Percentiles rank a stretch among this genome's conserved stretches.
These are phyloP conservation scores for Strigamia crassipes DNA, from an alignment of 2,888 invertebrate genomes.

Conservation along the genomic window DNA sequence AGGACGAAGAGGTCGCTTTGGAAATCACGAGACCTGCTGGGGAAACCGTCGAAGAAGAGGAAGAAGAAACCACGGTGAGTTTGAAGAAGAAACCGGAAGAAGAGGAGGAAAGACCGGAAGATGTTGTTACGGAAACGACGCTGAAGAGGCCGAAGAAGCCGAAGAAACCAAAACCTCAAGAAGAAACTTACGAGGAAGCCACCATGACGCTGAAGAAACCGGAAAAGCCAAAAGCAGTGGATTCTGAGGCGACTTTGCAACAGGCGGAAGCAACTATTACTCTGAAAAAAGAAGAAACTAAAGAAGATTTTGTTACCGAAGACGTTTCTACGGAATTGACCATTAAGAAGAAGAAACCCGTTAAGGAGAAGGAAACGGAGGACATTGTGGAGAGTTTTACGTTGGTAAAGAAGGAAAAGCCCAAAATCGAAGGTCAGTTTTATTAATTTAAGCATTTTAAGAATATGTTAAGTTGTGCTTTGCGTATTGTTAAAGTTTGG, in stretches of 20 bases:
- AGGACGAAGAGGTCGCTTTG: conserved; percentile 40
- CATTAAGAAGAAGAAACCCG: conserved; percentile 47
- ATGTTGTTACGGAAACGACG: conserved; percentile 41
- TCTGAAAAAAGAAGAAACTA: neutral
- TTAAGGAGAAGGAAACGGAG: conserved; percentile 35
- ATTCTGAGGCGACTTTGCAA: neutral
- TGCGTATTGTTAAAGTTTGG: no score
- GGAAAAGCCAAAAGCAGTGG: neutral
- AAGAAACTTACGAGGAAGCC: conserved; percentile 36
- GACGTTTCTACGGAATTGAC: conserved; percentile 46
- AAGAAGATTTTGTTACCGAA: conserved; percentile 45
- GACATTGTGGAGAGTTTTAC: conserved; percentile 49
- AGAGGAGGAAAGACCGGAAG: conserved; percentile 2
- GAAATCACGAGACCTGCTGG: neutral
- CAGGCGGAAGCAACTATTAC: conserved; percentile 25
- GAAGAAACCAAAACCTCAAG: neutral
- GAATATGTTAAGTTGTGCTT: neutral
- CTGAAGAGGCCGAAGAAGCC: conserved; percentile 46
- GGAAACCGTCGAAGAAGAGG: conserved; percentile 43
- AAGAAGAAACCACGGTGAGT: conserved; percentile 49
- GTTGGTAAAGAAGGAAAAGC: conserved; percentile 20
- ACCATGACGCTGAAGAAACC: conserved; percentile 35
- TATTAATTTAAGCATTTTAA: neutral
- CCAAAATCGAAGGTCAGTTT: neutral
- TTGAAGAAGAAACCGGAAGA: conserved; percentile 46